Percentiles rank a stretch among this genome's conserved stretches.
These are phyloP conservation scores for Solenopsis invicta DNA, from an alignment of 1,140 invertebrate genomes.

Conservation along the genomic window DNA sequence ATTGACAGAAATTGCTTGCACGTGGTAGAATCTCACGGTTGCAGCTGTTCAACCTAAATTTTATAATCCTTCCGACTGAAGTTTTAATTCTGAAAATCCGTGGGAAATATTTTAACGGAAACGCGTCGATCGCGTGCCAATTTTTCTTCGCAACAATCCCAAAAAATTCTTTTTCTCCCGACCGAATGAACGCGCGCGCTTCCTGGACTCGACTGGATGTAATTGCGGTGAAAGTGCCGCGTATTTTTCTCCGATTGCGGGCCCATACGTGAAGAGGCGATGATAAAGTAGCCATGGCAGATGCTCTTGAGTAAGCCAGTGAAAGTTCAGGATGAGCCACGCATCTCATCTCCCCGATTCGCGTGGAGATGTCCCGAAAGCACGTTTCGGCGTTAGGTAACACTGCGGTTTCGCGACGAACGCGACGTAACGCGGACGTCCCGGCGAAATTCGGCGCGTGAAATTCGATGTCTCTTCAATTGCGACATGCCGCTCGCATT, in stretches of 20 bases:
- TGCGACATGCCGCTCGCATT: conserved; percentile 1
- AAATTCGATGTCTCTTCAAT: conserved; percentile 38
- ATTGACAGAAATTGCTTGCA: conserved; percentile 21
- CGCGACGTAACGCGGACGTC: conserved; percentile 5
- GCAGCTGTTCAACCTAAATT: conserved; percentile 28
- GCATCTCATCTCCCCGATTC: conserved; percentile 27
- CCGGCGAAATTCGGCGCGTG: background rate
- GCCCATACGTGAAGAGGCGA: conserved; percentile 41
- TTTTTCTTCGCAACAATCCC: conserved; percentile 7
- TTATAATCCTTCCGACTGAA: conserved; percentile 30
- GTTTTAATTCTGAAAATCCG: conserved; percentile 31
- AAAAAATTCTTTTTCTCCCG: conserved; percentile 27
- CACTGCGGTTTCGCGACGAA: conserved; percentile 41
- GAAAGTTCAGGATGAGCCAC: conserved; percentile 77
- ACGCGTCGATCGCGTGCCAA: background rate
- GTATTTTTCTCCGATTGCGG: conserved; percentile 71
- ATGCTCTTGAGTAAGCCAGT: conserved; percentile 80
- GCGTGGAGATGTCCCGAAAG: conserved; percentile 28
- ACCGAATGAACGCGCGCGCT: conserved; percentile 52
- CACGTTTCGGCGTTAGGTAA: conserved; percentile 67
- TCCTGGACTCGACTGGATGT: conserved; percentile 70
- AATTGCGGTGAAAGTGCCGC: conserved; percentile 84
- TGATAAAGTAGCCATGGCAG: conserved; percentile 72
- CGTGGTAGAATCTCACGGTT: background rate
- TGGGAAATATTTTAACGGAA: conserved; percentile 36